Base-by-base conservation (phyloP, 1,140 invertebrate species). In the Lordiphosa collinella region DNA sequence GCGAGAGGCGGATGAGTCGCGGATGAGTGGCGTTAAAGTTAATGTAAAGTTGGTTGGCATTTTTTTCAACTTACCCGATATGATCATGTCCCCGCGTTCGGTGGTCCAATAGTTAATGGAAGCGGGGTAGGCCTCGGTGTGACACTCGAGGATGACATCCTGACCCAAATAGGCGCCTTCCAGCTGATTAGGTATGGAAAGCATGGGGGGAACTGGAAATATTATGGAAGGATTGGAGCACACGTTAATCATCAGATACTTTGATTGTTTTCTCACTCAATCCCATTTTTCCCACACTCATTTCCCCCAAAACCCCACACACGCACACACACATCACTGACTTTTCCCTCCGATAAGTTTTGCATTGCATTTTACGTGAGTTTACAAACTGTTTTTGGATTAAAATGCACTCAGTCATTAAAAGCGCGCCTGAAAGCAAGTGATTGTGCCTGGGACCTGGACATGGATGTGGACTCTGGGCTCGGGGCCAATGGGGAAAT, bases 21-120 rank as follows among this genome's bases (percentile, higher is more conserved):
- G 5, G 2, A 13, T 29, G 10, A 22, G 47, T 34, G 7, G 31
- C 5, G 12, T 12, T 7, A 12, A 50, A 4, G 35, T 36, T 25
- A 25, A 25, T 25, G 22, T 25, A 25, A 25, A 25, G 5, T 25
- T 25, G 22, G 22, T 6, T 1, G 5, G 5, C 22, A 7, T 25
- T 6, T 25, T 25, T 12, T 12, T 35, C 6, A 31, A 90, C 91
- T 94, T 92, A 96, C 95, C 95, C 87, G 95, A 95, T 89, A 96
- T 94, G 70, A 96, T 96, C 95, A 96, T 96, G 76, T 95, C 94
- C 36, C 95, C 94, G 32, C 92, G 91, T 73, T 96, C 94, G 1
- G 94, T 96, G 4, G 94, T 96, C 95, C 95, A 96, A 72, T 96
- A 96, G 90, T 96, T 96, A 78, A 96, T 96, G 6, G 95, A 96